Evolutionary conservation across 2,113 vertebrate species (phyloP).

Genomic region (Rafetus swinhoei): DNA sequence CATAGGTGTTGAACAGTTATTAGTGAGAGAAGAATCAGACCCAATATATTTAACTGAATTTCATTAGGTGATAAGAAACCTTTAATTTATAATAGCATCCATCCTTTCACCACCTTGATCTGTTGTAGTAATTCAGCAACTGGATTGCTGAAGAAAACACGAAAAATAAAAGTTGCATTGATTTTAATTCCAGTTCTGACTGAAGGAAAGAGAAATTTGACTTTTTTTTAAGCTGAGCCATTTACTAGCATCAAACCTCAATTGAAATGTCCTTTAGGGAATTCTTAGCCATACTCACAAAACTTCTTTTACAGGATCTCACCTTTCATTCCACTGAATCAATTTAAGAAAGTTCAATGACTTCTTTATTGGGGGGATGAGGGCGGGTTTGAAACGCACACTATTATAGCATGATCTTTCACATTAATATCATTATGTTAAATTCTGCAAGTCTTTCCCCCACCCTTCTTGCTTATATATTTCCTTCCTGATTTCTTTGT

Average conservation of each 20-base stretch:
- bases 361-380: neutral
- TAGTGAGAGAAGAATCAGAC: neutral
- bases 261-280: neutral
- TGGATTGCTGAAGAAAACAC: neutral
- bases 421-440: neutral
- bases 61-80: neutral
- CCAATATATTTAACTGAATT: neutral
- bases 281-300: neutral
- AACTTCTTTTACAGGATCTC: neutral
- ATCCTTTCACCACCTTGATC: neutral
- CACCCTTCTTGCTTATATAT: neutral
- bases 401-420: neutral
- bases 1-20: neutral
- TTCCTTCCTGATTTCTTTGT: neutral
- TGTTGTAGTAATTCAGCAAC: neutral
- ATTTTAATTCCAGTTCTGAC: neutral
- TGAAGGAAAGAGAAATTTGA: neutral
- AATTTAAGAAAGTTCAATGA: neutral
- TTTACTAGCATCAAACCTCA: neutral
- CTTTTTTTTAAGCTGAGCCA: neutral
- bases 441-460: neutral
- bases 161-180: neutral
- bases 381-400: neutral
- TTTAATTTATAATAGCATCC: neutral
- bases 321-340: conserved; percentile 8